phyloP scores from a whole-genome alignment of 1,140 invertebrate species.

The Pomacea maculata region DNA sequence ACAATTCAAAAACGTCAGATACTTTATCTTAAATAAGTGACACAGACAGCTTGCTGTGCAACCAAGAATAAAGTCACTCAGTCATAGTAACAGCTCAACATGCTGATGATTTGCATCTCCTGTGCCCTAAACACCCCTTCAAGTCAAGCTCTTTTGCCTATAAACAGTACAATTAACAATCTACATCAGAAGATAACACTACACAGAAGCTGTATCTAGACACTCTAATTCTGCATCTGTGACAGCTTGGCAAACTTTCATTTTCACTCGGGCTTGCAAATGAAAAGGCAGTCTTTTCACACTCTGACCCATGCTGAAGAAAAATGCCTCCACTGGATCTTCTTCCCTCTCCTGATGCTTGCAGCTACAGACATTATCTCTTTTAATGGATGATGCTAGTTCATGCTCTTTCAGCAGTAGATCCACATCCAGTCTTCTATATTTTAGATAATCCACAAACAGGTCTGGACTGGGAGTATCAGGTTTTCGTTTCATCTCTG shows the following conservation, averaged over 20 bases:
- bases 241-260: slow-evolving; percentile 20
- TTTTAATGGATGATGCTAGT: background rate
- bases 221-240: slow-evolving; percentile 20
- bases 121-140: no score
- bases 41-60: no score
- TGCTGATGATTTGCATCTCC: no score
- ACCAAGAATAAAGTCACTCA: no score
- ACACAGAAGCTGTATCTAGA: slow-evolving; percentile 6
- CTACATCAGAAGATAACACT: background rate
- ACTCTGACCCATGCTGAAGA: slow-evolving; percentile 24
- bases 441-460: background rate
- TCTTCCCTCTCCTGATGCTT: background rate
- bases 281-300: slow-evolving; percentile 13
- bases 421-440: background rate
- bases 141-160: no score
- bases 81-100: no score
- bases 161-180: background rate
- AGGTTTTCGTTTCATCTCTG: background rate
- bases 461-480: background rate
- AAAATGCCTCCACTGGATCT: slow-evolving; percentile 15
- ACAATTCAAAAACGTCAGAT: no score
- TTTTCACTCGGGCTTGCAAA: slow-evolving; percentile 17
- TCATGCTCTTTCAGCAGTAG: background rate
- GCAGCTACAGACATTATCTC: background rate
- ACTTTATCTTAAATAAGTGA: no score